A percentile compares a stretch with the other conserved stretches of the same genome.
phyloP scores from a whole-genome alignment of 1,140 invertebrate species.

The Calliopsis andreniformis region DNA sequence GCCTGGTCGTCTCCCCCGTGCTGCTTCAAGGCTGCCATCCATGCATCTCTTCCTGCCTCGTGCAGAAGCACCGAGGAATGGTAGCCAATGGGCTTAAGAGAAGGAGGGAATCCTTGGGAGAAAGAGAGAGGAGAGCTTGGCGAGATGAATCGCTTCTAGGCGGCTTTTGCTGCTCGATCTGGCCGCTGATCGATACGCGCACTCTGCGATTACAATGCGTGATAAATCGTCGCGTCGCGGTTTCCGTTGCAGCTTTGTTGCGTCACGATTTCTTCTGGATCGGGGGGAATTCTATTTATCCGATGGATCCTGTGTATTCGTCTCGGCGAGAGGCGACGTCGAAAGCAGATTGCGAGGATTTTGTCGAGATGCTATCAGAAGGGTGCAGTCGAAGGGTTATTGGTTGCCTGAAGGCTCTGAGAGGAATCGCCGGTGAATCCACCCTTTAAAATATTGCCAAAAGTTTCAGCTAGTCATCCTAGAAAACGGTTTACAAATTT shows the following conservation, averaged over 20 bases:
- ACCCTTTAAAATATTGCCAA: too few species aligned
- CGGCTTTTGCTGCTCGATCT: constrained; percentile 20
- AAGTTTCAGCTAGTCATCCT: too few species aligned
- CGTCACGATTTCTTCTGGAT: background rate
- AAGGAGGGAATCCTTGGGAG: too few species aligned
- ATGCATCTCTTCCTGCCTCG: constrained; percentile 36
- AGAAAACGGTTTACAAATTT: too few species aligned
- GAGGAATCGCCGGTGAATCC: too few species aligned
- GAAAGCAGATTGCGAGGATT: too few species aligned
- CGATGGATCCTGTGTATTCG: background rate
- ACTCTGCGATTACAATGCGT: constrained; percentile 26
- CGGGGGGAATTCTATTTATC: background rate
- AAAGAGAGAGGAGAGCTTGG: constrained; percentile 18
- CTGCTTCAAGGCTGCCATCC: constrained; percentile 53
- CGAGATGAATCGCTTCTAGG: constrained; percentile 13
- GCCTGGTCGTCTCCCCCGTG: constrained; percentile 38
- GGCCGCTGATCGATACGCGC: constrained; percentile 40
- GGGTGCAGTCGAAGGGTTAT: too few species aligned
- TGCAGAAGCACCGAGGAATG: background rate
- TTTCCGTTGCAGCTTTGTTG: background rate
- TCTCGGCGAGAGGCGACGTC: too few species aligned
- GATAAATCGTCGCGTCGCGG: constrained; percentile 38
- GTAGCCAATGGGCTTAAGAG: too few species aligned
- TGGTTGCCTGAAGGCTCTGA: too few species aligned
- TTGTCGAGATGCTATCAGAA: too few species aligned